phyloP scores from a whole-genome alignment of 2,888 invertebrate species.

The Lepidocyrtoides sp. region DNA sequence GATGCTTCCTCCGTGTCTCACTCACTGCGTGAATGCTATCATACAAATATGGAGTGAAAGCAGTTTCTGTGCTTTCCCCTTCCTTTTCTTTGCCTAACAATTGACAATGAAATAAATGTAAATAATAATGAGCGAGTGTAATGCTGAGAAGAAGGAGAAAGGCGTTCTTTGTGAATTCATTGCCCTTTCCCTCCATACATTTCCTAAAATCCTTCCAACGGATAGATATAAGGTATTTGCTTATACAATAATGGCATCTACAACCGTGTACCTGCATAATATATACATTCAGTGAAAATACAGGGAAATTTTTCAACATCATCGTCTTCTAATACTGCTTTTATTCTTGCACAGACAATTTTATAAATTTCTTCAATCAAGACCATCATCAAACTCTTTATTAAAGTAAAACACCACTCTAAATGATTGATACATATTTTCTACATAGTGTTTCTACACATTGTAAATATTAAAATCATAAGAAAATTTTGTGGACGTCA shows the following conservation, averaged over 20 bases:
- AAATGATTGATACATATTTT: too few relatives aligned
- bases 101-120: not conserved
- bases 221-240: not conserved
- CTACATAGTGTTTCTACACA: too few relatives aligned
- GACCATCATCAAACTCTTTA: too few relatives aligned
- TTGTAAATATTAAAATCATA: too few relatives aligned
- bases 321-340: too few relatives aligned
- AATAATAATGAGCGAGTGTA: not conserved
- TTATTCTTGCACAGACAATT: too few relatives aligned
- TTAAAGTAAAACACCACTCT: too few relatives aligned
- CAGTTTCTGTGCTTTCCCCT: not conserved
- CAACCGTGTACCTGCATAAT: too few relatives aligned
- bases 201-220: not conserved
- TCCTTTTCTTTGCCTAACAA: not conserved
- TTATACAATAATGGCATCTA: too few relatives aligned
- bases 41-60: not conserved
- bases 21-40: not conserved
- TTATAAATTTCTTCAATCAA: too few relatives aligned
- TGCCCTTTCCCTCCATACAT: conserved; percentile 7
- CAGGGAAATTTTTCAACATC: too few relatives aligned
- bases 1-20: not conserved
- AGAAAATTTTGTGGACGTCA: not conserved
- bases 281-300: too few relatives aligned
- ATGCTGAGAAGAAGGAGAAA: not conserved
- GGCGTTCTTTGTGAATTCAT: conserved; percentile 9